Evolutionary conservation across 1,140 invertebrate genomes (phyloP), one percentile per base, ranked within the genome.

Genomic region (Drosophila tsacasi): DNA sequence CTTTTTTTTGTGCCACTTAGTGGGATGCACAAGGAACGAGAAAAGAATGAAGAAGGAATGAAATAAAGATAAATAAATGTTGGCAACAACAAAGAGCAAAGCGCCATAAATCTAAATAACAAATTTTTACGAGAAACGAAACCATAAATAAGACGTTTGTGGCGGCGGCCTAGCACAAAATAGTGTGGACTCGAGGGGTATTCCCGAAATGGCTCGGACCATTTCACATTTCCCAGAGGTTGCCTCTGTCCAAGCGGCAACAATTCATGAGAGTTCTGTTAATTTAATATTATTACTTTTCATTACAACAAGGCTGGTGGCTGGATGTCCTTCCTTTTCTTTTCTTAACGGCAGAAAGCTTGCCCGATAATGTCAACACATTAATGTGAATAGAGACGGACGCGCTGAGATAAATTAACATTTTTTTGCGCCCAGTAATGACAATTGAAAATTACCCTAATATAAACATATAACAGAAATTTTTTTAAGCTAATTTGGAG

Each of bases 201-300:
- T 23, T 42, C 37, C 63, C 39, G 25, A 55, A 66, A 65, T 58
- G 57, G 61, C 66, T 50, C 12, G 61, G 57, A 25, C 46, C 71
- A 67, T 52, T 66, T 44, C 35, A 46, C 64, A 50, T 60, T 69
- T 79, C 54, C 66, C 72, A 63, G 46, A 52, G 50, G 58, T 63
- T 58, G 66, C 49, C 67, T 47, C 50, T 61, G 60, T 30, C 65
- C 72, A 63, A 59, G 60, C 59, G 57, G 60, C 85, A 69, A 79
- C 85, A 90, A 90, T 84, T 87, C 84, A 83, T 81, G 60, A 81
- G 84, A 90, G 84, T 81, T 90, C 81, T 89, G 85, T 89, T 89
- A 89, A 89, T 89, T 89, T 89, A 89, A 89, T 89, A 89, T 89
- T 89, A 89, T 89, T 89, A 89, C 81, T 89, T 89, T 89, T 89